phyloP scores from a whole-genome alignment of 1,140 invertebrate genomes.

The Phortica variegata region DNA sequence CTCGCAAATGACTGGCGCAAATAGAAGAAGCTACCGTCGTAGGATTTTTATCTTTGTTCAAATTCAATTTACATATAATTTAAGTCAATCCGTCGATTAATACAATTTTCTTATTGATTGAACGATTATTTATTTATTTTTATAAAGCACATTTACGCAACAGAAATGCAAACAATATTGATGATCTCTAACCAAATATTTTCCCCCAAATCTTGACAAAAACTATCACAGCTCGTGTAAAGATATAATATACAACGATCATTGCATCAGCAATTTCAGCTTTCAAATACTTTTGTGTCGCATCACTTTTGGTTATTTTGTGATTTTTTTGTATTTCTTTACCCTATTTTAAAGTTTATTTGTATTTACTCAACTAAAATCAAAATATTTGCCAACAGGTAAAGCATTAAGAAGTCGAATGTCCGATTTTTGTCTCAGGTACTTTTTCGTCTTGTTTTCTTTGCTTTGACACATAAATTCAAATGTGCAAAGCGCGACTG shows the following conservation, averaged over 20 bases:
- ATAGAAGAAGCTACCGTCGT: no score
- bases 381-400: slow-evolving; percentile 31
- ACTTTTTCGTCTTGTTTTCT: background rate
- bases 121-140: no score
- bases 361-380: slow-evolving; percentile 40
- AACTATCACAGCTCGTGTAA: slow-evolving; percentile 22
- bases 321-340: slow-evolving; percentile 8
- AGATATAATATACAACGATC: no score
- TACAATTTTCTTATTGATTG: no score
- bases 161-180: slow-evolving; percentile 11
- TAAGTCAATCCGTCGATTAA: no score
- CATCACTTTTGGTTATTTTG: slow-evolving; percentile 21
- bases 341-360: no score
- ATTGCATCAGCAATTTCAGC: slow-evolving; percentile 51
- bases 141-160: slow-evolving; percentile 24
- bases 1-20: no score
- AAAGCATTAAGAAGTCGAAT: background rate
- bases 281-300: no score
- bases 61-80: no score
- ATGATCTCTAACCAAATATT: slow-evolving; percentile 29
- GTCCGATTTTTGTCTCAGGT: no score
- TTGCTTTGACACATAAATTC: slow-evolving; percentile 13
- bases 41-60: no score
- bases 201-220: slow-evolving; percentile 20
- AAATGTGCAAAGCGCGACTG: slow-evolving; percentile 27